Conservation (phyloP, 2,113 vertebrate genomes). For the Channa maculata region DNA sequence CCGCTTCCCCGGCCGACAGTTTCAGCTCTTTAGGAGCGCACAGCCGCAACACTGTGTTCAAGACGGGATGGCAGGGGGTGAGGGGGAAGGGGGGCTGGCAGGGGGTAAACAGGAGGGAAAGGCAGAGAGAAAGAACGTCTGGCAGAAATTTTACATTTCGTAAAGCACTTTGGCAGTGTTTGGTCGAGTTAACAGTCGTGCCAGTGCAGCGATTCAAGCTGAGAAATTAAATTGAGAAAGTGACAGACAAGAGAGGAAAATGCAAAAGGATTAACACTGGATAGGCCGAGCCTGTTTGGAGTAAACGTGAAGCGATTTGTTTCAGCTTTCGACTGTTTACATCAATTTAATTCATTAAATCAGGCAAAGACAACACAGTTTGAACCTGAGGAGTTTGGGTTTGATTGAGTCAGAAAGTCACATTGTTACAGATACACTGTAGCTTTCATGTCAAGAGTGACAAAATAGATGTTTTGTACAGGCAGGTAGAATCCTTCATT, state of each 20-base stretch:
- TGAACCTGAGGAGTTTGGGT: background rate
- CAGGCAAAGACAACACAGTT: background rate
- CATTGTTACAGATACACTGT: background rate
- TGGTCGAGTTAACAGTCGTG: constrained; percentile 51
- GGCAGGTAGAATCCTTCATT: too few relatives aligned
- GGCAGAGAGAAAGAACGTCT: constrained; percentile 31
- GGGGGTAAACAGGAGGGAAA: constrained; percentile 50
- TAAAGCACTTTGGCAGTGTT: constrained; percentile 55
- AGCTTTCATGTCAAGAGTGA: background rate
- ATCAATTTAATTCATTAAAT: constrained; percentile 14
- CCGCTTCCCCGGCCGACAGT: constrained; percentile 81
- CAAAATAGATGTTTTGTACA: background rate
- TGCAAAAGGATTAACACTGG: constrained; percentile 46
- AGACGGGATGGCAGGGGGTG: constrained; percentile 50
- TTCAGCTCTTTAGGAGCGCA: constrained; percentile 75
- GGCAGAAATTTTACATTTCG: constrained; percentile 57
- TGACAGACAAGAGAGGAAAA: constrained; percentile 40
- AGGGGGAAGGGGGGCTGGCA: constrained; percentile 1
- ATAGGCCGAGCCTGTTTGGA: constrained; percentile 1
- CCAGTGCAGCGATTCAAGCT: constrained; percentile 47
- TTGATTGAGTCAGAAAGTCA: background rate
- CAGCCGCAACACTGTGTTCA: constrained; percentile 70
- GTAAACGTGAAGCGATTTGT: constrained; percentile 20
- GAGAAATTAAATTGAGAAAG: constrained; percentile 66
- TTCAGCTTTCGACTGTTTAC: constrained; percentile 14